These are phyloP conservation scores for Lamellibrachia satsuma DNA, from an alignment of 2,888 invertebrate genomes.

Conservation along the genomic window DNA sequence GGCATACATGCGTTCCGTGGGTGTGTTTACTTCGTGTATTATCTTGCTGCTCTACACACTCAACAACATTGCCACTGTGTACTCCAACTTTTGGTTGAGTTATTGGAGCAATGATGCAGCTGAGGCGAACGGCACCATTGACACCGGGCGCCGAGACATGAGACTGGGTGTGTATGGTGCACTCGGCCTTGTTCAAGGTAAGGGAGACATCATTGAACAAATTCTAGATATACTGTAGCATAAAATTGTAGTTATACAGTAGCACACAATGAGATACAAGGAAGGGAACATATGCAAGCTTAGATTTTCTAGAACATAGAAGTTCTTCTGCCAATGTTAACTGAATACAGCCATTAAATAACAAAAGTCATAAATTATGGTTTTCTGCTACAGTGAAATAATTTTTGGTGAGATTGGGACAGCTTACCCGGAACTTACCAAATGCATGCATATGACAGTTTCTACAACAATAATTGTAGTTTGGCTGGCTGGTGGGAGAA, in stretches of 20 bases:
- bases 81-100: slow-evolving; percentile 62
- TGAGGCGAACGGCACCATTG: slow-evolving; percentile 43
- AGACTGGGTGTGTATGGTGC: slow-evolving; percentile 68
- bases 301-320: too few relatives aligned
- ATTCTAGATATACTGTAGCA: neutral
- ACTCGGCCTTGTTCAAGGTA: slow-evolving; percentile 62
- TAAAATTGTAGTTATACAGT: neutral
- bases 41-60: slow-evolving; percentile 55
- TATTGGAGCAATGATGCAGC: slow-evolving; percentile 59
- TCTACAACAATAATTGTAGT: too few relatives aligned
- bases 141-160: slow-evolving; percentile 40
- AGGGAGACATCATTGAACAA: slow-evolving; percentile 21
- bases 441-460: too few relatives aligned
- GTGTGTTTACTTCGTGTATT: slow-evolving; percentile 47
- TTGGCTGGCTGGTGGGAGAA: too few relatives aligned
- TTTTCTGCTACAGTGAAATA: too few relatives aligned
- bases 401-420: too few relatives aligned
- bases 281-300: too few relatives aligned
- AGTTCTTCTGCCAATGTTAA: too few relatives aligned
- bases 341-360: too few relatives aligned
- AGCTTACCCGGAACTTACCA: too few relatives aligned
- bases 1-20: slow-evolving; percentile 58
- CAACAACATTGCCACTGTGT: slow-evolving; percentile 54
- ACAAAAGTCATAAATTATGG: too few relatives aligned
- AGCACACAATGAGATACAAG: too few relatives aligned